Evolutionary conservation across 2,113 vertebrate genomes (phyloP).

Genomic region (Rhynchopsitta pachyrhyncha): DNA sequence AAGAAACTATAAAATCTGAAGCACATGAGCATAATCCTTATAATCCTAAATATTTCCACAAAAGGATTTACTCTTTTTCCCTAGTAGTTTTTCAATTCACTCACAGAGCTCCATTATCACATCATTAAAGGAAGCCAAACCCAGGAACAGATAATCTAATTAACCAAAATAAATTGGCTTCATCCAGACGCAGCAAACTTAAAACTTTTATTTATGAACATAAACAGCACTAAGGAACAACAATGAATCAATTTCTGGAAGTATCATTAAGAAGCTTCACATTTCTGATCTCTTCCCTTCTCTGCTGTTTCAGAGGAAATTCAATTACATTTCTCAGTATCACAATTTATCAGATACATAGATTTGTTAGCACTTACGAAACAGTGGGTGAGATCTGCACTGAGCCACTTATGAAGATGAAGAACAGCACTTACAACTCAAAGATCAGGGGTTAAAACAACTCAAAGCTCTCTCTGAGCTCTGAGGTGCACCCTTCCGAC

Average conservation of each 20-base stretch:
- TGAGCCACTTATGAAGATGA: background rate
- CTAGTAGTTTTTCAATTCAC: slow-evolving; percentile 36
- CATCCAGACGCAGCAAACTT: background rate
- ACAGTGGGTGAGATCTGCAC: background rate
- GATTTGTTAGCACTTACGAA: background rate
- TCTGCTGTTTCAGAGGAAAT: background rate
- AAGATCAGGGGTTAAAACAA: background rate
- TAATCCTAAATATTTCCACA: slow-evolving; percentile 54
- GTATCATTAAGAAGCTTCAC: background rate
- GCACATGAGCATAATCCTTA: slow-evolving; percentile 63
- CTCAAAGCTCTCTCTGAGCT: background rate
- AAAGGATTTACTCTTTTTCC: slow-evolving; percentile 52
- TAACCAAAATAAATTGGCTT: slow-evolving; percentile 44
- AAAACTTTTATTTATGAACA: background rate
- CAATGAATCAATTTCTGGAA: background rate
- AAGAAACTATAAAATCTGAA: slow-evolving; percentile 56
- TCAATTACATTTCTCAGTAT: background rate
- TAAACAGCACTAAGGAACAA: background rate
- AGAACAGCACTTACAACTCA: background rate
- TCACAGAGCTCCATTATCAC: slow-evolving; percentile 57
- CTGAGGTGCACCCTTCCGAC: background rate
- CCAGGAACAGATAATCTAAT: slow-evolving; percentile 43
- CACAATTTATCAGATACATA: background rate
- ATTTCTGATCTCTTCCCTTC: background rate
- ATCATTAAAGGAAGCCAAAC: slow-evolving; percentile 48